A percentile compares a stretch with the other conserved stretches of the same genome.
These are phyloP conservation scores for Gymnothorax javanicus DNA, from an alignment of 2,797 vertebrate genomes.

Conservation along the genomic window DNA sequence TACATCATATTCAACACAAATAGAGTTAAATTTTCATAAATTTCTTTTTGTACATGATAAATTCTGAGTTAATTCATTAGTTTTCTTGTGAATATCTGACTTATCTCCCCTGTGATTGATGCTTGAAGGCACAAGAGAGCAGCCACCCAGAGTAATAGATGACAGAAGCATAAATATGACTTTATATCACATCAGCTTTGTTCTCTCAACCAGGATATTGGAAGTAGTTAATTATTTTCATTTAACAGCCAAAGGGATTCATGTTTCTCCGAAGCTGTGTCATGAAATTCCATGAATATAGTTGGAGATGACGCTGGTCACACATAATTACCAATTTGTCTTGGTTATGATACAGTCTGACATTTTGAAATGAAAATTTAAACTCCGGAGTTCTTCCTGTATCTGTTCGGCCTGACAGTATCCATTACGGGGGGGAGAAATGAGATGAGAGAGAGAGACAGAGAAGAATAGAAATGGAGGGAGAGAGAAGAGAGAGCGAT, in stretches of 20 bases:
- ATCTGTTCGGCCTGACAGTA: neutral
- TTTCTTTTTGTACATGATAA: neutral
- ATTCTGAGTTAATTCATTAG: neutral
- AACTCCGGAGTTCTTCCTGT: neutral
- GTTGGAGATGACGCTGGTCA: neutral
- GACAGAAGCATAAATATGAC: neutral
- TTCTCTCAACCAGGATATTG: neutral
- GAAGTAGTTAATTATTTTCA: constrained; percentile 21
- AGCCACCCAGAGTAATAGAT: neutral
- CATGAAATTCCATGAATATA: neutral
- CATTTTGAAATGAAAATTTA: neutral
- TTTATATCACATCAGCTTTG: neutral
- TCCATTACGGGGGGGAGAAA: neutral
- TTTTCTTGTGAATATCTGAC: neutral
- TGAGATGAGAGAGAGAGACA: too few relatives aligned
- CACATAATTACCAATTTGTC: neutral
- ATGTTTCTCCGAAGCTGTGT: neutral
- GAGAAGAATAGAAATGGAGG: too few relatives aligned
- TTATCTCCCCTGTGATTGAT: neutral
- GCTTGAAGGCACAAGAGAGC: neutral
- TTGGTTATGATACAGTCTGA: neutral
- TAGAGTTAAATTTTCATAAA: neutral
- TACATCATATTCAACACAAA: neutral
- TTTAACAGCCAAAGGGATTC: constrained; percentile 6
- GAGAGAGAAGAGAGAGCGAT: too few relatives aligned